phyloP scores from a whole-genome alignment of 92 coral and sea anemone genomes.

The Palythoa heliodiscus region DNA sequence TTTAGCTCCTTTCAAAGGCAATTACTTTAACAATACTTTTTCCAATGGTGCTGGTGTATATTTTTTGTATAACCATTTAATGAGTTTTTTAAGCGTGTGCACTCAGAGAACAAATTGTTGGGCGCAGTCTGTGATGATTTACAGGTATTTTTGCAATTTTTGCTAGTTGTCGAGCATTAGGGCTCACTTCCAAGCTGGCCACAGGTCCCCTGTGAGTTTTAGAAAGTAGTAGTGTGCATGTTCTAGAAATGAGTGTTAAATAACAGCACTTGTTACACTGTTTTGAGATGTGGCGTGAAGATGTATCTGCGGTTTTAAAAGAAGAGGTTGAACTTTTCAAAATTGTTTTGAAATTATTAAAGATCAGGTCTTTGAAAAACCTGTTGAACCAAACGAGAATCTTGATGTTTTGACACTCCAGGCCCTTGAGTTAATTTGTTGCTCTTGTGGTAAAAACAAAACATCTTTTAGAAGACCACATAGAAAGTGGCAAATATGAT shows the following conservation, averaged over 20 bases:
- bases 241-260: slow-evolving; percentile 17
- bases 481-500: slow-evolving; percentile 38
- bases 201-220: slow-evolving; percentile 22
- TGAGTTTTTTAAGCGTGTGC: slow-evolving; percentile 14
- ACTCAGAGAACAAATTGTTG: slow-evolving; percentile 14
- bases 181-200: slow-evolving; percentile 14
- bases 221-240: slow-evolving; percentile 4
- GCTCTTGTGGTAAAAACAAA: slow-evolving; percentile 36
- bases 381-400: slow-evolving; percentile 2
- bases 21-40: too few species aligned
- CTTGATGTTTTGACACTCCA: slow-evolving; percentile 25
- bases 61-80: slow-evolving; percentile 10
- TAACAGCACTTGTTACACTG: slow-evolving; percentile 32
- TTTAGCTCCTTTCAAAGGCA: too few species aligned
- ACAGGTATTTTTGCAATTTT: slow-evolving; percentile 3
- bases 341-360: slow-evolving; percentile 10
- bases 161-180: slow-evolving; percentile 28
- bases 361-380: slow-evolving; percentile 32
- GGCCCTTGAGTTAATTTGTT: slow-evolving; percentile 39
- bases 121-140: slow-evolving; percentile 18
- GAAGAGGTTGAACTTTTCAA: slow-evolving; percentile 27
- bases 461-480: slow-evolving; percentile 28
- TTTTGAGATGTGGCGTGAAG: slow-evolving; percentile 23
- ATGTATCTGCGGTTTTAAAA: slow-evolving; percentile 21
- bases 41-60: background rate